These are phyloP conservation scores for Nomada ruficornis DNA, from an alignment of 2,888 invertebrate species.

Conservation along the genomic window DNA sequence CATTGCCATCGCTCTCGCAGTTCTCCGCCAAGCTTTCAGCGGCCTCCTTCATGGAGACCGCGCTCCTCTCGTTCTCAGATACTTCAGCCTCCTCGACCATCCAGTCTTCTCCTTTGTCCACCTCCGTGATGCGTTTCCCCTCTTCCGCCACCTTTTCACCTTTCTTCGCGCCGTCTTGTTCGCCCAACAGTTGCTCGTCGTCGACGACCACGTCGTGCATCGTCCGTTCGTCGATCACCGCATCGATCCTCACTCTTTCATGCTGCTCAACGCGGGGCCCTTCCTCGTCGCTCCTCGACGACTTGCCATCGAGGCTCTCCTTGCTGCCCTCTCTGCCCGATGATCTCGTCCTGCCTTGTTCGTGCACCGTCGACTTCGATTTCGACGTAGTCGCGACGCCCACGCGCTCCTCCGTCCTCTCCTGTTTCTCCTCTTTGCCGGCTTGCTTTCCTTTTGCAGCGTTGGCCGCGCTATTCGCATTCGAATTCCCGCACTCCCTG, in stretches of 20 bases:
- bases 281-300: constrained; percentile 39
- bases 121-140: constrained; percentile 25
- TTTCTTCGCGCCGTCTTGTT: constrained; percentile 47
- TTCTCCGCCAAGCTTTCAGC: constrained; percentile 42
- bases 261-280: constrained; percentile 20
- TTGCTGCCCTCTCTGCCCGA: constrained; percentile 42
- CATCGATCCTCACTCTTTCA: constrained; percentile 39
- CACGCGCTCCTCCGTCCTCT: constrained; percentile 70
- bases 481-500: constrained; percentile 69
- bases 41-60: constrained; percentile 45
- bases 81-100: constrained; percentile 36
- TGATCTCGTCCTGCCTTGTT: constrained; percentile 63
- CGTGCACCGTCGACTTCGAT: constrained; percentile 67
- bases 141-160: constrained; percentile 37
- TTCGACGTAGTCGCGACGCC: constrained; percentile 69
- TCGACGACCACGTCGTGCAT: constrained; percentile 57
- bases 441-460: constrained; percentile 70
- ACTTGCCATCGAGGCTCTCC: constrained; percentile 48
- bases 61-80: constrained; percentile 44
- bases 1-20: constrained; percentile 61
- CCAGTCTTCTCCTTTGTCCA: constrained; percentile 31
- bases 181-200: constrained; percentile 54
- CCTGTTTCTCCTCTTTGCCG: constrained; percentile 69
- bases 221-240: constrained; percentile 40
- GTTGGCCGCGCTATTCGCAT: constrained; percentile 56